Evolutionary conservation across 2,888 invertebrate genomes (phyloP).

Genomic region (Rhamphomyia laevipes): DNA sequence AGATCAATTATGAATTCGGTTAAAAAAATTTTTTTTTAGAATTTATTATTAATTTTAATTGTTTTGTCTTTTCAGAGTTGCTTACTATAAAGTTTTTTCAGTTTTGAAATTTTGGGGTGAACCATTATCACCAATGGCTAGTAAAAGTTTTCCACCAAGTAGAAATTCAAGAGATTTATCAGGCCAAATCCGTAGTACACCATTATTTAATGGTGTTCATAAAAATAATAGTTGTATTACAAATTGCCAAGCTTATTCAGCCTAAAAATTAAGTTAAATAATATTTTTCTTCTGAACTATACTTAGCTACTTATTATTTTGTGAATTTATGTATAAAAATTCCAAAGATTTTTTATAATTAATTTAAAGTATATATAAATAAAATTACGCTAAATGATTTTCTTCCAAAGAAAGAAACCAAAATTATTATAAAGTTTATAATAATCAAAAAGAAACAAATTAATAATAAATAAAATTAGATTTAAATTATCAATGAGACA

Average conservation of each 20-base stretch:
- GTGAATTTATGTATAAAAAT: too few relatives aligned
- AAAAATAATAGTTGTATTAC: constrained; percentile 28
- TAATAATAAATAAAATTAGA: too few relatives aligned
- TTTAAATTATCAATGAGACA: too few relatives aligned
- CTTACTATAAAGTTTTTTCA: constrained; percentile 33
- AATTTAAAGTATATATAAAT: too few relatives aligned
- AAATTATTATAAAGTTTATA: too few relatives aligned
- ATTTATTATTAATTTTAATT: not conserved
- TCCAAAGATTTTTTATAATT: too few relatives aligned
- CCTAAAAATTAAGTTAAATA: constrained; percentile 18
- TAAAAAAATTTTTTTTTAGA: not conserved
- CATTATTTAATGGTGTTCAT: constrained; percentile 29
- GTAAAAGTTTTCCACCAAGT: constrained; percentile 34
- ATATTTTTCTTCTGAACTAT: too few relatives aligned
- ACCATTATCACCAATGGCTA: constrained; percentile 33
- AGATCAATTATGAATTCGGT: too few relatives aligned
- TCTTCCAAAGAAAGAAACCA: too few relatives aligned
- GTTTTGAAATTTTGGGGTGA: constrained; percentile 36
- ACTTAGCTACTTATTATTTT: too few relatives aligned
- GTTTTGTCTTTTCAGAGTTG: constrained; percentile 23
- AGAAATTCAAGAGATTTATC: constrained; percentile 34
- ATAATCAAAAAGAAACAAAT: too few relatives aligned
- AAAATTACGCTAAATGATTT: too few relatives aligned
- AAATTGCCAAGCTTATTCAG: constrained; percentile 33
- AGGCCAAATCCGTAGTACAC: constrained; percentile 31